Percentiles rank a stretch among this genome's conserved stretches.
phyloP scores from a whole-genome alignment of 2,888 invertebrate genomes.

The Halictus ligatus region DNA sequence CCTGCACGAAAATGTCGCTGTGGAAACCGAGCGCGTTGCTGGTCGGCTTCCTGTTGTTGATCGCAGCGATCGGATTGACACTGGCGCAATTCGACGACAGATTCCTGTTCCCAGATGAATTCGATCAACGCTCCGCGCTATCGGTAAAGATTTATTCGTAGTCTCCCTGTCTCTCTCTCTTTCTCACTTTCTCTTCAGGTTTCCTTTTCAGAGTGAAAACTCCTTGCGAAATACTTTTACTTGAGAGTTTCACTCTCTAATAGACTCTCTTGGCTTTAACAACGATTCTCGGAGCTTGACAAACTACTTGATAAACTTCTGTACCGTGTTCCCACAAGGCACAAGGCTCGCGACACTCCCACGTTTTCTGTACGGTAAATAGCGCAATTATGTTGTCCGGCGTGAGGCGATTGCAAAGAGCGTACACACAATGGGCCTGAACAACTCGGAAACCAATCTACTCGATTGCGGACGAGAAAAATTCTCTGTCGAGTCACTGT shows the following conservation, averaged over 20 bases:
- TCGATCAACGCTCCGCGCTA: conserved; percentile 20
- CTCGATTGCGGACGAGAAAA: neutral
- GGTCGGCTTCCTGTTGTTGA: conserved; percentile 18
- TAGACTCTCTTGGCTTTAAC: neutral
- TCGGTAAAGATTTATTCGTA: conserved; percentile 61
- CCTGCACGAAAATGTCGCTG: conserved; percentile 16
- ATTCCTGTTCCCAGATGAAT: conserved; percentile 67
- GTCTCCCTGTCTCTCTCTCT: neutral
- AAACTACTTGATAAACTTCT: neutral
- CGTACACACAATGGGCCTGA: neutral
- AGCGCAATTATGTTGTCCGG: conserved; percentile 50
- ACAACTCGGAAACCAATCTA: conserved; percentile 12
- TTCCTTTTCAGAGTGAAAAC: neutral
- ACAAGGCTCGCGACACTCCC: conserved; percentile 30
- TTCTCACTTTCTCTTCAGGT: neutral
- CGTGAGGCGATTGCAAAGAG: conserved; percentile 13
- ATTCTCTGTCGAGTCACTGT: neutral
- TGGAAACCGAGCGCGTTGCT: conserved; percentile 49
- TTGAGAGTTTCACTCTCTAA: neutral
- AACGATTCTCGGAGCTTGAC: neutral
- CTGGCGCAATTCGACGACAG: conserved; percentile 54
- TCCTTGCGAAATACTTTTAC: neutral
- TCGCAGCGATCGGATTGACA: conserved; percentile 44
- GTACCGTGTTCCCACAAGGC: conserved; percentile 10
- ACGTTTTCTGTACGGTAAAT: conserved; percentile 51